Conservation (phyloP, 2,888 invertebrate genomes). For the Argyra leucocephala region DNA sequence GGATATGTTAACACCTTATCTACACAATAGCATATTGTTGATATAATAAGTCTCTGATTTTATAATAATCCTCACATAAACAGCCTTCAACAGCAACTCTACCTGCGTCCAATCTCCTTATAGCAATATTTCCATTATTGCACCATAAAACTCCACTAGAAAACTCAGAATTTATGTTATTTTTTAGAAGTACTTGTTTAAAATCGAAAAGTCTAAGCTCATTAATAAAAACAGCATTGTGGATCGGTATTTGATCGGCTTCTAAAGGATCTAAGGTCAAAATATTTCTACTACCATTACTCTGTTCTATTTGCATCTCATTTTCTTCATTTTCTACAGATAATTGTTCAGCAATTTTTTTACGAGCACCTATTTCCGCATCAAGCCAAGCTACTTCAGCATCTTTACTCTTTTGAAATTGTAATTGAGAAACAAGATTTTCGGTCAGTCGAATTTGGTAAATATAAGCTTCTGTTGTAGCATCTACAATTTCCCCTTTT, state of each 20-base stretch:
- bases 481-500: constrained; percentile 76
- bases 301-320: constrained; percentile 24
- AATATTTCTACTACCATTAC: constrained; percentile 49
- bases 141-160: constrained; percentile 88
- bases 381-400: constrained; percentile 96
- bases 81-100: constrained; percentile 89
- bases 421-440: constrained; percentile 74
- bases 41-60: constrained; percentile 83
- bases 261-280: constrained; percentile 60
- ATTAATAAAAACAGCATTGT: constrained; percentile 84
- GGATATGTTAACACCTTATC: too few relatives aligned
- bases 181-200: constrained; percentile 65
- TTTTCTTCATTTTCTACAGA: constrained; percentile 33
- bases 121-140: constrained; percentile 80
- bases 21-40: constrained; percentile 94
- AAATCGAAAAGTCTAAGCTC: constrained; percentile 87
- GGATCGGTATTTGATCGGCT: constrained; percentile 51
- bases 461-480: constrained; percentile 95
- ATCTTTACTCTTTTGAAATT: constrained; percentile 75
- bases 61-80: constrained; percentile 88
- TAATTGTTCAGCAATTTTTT: constrained; percentile 50
- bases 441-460: constrained; percentile 93
- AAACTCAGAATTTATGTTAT: constrained; percentile 76
- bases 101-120: constrained; percentile 82
- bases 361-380: constrained; percentile 59